phyloP scores from a whole-genome alignment of 2,113 vertebrate genomes.

The Tenrec ecaudatus region DNA sequence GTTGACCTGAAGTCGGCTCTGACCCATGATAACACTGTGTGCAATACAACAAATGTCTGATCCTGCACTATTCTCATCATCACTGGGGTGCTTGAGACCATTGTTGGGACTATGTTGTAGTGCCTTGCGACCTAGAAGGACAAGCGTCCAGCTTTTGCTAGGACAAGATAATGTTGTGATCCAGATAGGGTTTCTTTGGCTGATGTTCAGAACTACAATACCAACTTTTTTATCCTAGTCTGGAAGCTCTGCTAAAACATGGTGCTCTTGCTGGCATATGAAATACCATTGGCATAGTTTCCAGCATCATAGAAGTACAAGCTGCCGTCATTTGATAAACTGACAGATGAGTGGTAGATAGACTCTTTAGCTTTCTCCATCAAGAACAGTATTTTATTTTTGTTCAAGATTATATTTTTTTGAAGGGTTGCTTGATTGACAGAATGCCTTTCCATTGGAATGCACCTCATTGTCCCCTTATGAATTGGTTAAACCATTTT shows the following conservation, averaged over 20 bases:
- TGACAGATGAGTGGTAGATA: neutral
- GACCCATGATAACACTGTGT: neutral
- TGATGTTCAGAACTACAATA: neutral
- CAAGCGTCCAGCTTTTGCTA: neutral
- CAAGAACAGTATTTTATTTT: neutral
- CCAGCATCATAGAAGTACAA: neutral
- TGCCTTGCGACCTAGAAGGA: neutral
- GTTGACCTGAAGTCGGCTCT: neutral
- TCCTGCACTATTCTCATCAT: neutral
- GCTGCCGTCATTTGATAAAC: neutral
- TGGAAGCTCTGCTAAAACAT: neutral
- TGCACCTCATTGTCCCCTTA: neutral
- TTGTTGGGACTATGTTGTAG: too few relatives aligned
- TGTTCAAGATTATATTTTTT: neutral
- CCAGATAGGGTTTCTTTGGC: neutral
- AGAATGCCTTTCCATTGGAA: neutral
- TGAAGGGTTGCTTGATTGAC: neutral
- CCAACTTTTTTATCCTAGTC: neutral
- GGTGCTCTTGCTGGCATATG: neutral
- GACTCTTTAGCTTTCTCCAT: neutral
- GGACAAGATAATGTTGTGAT: neutral
- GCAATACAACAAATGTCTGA: neutral
- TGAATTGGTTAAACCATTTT: neutral
- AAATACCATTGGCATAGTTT: neutral
- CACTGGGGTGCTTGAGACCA: neutral